Evolutionary conservation across 2,113 vertebrate species (phyloP).

Genomic region (Miniopterus natalensis): DNA sequence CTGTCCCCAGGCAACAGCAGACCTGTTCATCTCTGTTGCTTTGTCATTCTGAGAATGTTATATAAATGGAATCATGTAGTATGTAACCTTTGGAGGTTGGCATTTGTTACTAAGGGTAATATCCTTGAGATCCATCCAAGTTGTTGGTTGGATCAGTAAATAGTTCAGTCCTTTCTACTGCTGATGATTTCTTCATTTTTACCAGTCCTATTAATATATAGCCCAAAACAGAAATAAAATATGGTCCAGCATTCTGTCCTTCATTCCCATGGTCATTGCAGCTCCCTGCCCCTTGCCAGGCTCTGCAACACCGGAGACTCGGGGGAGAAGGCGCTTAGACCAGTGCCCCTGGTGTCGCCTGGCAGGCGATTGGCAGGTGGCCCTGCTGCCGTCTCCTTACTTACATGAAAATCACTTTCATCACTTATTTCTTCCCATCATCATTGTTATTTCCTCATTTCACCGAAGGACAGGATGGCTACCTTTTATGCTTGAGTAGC

Average conservation of each 20-base stretch:
- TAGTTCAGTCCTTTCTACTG: background rate
- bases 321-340: background rate
- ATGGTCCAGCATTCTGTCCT: background rate
- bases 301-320: background rate
- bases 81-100: background rate
- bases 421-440: background rate
- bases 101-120: background rate
- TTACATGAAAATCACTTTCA: background rate
- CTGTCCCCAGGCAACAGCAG: background rate
- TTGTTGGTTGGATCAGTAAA: background rate
- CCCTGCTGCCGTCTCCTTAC: background rate
- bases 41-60: background rate
- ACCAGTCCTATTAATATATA: background rate
- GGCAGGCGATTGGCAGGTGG: background rate
- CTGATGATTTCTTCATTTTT: background rate
- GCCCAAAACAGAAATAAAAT: background rate
- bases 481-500: background rate
- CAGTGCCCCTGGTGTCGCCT: background rate
- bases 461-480: background rate
- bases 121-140: background rate
- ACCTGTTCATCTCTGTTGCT: background rate
- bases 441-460: background rate
- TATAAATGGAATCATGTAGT: background rate
- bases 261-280: background rate
- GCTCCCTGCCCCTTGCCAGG: background rate